Percentiles rank a stretch among this genome's conserved stretches.
Evolutionary conservation across 2,113 vertebrate species (phyloP).

Genomic region (Tenrec ecaudatus): DNA sequence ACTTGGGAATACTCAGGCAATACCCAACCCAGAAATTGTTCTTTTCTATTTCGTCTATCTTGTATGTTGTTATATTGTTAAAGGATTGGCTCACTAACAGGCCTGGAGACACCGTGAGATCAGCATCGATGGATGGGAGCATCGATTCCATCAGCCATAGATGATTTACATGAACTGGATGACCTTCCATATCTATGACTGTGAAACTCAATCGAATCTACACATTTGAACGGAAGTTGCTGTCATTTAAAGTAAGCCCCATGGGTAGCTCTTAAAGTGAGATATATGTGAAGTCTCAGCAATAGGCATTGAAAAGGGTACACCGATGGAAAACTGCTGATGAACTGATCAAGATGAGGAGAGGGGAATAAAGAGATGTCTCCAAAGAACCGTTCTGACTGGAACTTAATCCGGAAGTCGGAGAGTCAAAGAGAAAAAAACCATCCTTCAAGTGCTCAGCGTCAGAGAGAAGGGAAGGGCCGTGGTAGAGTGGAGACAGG

Average conservation of each 20-base stretch:
- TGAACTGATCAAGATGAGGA: slow-evolving; percentile 82
- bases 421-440: slow-evolving; percentile 83
- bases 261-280: slow-evolving; percentile 67
- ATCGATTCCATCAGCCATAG: background rate
- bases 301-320: slow-evolving; percentile 74
- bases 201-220: slow-evolving; percentile 72
- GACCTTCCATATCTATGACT: slow-evolving; percentile 51
- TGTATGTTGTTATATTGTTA: background rate
- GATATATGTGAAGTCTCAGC: slow-evolving; percentile 75
- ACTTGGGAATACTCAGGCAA: background rate
- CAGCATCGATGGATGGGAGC: background rate
- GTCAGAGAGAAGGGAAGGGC: slow-evolving; percentile 76
- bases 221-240: slow-evolving; percentile 61
- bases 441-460: slow-evolving; percentile 79
- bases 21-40: background rate
- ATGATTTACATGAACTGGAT: slow-evolving; percentile 55
- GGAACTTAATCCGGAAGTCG: slow-evolving; percentile 85
- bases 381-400: slow-evolving; percentile 81
- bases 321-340: slow-evolving; percentile 76
- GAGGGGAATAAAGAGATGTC: slow-evolving; percentile 83
- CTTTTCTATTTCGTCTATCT: background rate
- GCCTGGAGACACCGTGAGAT: background rate
- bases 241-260: slow-evolving; percentile 73
- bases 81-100: background rate
- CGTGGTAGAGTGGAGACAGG: slow-evolving; percentile 76